Base-by-base conservation (phyloP, 64 coral and sea anemone species). In the Dendrophyllia cribrosa region DNA sequence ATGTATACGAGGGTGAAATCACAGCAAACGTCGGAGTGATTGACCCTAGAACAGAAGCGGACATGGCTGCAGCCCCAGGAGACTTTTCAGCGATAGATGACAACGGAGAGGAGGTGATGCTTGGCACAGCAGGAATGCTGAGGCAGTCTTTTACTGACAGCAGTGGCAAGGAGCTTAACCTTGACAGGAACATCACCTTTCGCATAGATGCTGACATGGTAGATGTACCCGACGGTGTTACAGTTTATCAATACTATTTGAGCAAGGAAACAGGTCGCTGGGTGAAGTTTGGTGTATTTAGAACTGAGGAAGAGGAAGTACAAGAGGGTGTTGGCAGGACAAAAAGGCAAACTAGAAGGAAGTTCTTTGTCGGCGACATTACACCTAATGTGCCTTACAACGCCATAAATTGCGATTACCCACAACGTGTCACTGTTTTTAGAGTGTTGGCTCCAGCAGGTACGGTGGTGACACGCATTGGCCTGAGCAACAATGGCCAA, bases 51-150 rank as follows among this genome's bases (percentile, higher is more conserved):
- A 92, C 60, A 44, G 43, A 50, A 20, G 77, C 82, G 5, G 91
- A 92, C 48, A 53, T 92, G 20, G 83, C 75, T 6, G 82, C 91
- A 25, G 91, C 91, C 1, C 82, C 91, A 7, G 91, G 91, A 4
- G 91, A 92, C 23, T 92, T 92, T n/a, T 86, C 91, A 3, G 77
- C 91, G 3, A 34, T 87, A 23, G 62, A 87, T 60, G 75, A 74
- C 3, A 69, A 26, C 20, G 91, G 91, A 23, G 59, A 87, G 49
- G 91, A 87, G 61, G 82, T 77, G 43, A 73, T 73, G 25, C 48
- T 92, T 24, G 77, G 66, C 34, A 78, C 82, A 50, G 75, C 75
- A 10, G 91, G 82, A 87, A 92, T 92, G 81, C 47, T 92, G 49
- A 92, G 86, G 25, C 82, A 77, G 65, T 81, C 58, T 12, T 92